A percentile compares a stretch with the other conserved stretches of the same genome.
Conservation (phyloP, 2,888 invertebrate species). For the Stenotaenia linearis region DNA sequence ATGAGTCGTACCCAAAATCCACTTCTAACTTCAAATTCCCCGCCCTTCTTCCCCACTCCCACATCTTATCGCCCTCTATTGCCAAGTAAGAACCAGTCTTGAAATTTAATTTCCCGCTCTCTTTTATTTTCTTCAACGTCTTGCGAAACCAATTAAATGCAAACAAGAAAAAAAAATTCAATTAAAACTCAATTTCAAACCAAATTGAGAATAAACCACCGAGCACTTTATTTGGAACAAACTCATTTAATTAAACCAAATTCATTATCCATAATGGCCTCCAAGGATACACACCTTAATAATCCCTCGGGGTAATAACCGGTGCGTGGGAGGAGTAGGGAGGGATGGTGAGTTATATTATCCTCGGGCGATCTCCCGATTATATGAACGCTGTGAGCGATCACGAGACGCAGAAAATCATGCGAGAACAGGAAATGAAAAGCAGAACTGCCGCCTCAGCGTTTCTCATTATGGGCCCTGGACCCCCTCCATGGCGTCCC, state of each 20-base stretch:
- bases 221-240: neutral
- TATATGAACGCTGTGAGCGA: conserved; percentile 9
- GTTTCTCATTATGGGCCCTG: conserved; percentile 4
- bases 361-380: conserved; percentile 9
- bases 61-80: neutral
- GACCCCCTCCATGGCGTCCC: neutral
- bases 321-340: neutral
- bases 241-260: conserved; percentile 9
- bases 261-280: conserved; percentile 9
- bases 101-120: neutral
- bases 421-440: conserved; percentile 4
- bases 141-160: neutral
- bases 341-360: conserved; percentile 1
- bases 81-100: neutral
- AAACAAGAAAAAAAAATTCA: conserved; percentile 2
- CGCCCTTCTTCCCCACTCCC: neutral
- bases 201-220: conserved; percentile 9
- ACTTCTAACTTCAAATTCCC: neutral
- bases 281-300: conserved; percentile 5
- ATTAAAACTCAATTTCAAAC: conserved; percentile 9
- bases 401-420: conserved; percentile 9
- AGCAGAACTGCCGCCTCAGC: conserved; percentile 9
- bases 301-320: conserved; percentile 9
- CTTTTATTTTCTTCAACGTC: neutral
- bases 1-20: too few relatives aligned